These are phyloP conservation scores for Vireo altiloquus DNA, from an alignment of 2,113 vertebrate genomes.

Conservation along the genomic window DNA sequence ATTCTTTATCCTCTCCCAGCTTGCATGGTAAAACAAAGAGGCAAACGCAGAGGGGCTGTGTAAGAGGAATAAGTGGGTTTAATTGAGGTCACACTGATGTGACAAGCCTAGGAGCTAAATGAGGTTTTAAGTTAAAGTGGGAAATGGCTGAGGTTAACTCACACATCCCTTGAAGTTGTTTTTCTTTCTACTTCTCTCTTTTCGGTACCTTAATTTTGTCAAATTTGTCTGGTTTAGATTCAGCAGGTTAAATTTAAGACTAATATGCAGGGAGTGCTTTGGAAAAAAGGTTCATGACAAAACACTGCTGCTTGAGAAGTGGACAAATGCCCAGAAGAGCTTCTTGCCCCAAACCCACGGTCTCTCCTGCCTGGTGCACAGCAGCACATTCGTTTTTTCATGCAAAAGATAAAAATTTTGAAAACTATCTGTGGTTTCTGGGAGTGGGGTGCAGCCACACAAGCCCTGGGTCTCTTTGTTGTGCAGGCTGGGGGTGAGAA, in stretches of 20 bases:
- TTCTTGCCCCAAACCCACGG: not conserved
- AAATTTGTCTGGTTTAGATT: not conserved
- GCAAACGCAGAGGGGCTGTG: not conserved
- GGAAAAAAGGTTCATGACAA: not conserved
- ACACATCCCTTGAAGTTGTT: not conserved
- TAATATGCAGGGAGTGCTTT: not conserved
- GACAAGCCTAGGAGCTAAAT: not conserved
- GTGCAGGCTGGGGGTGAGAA: fast-evolving
- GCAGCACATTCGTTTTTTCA: fast-evolving
- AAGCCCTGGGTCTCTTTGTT: not conserved
- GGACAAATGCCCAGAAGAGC: not conserved
- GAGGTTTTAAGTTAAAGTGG: not conserved
- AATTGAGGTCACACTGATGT: not conserved
- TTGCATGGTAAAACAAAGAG: not conserved
- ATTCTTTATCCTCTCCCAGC: not conserved
- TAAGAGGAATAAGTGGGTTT: not conserved
- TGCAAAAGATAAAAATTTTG: not conserved
- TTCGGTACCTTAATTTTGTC: not conserved
- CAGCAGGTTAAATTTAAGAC: not conserved
- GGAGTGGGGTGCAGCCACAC: not conserved
- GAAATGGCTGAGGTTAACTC: not conserved
- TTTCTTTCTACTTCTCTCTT: not conserved
- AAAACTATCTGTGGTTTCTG: not conserved
- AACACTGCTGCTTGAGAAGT: not conserved
- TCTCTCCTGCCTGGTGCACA: not conserved